Conservation (phyloP, 1,140 invertebrate species). For the Campodea augens region DNA sequence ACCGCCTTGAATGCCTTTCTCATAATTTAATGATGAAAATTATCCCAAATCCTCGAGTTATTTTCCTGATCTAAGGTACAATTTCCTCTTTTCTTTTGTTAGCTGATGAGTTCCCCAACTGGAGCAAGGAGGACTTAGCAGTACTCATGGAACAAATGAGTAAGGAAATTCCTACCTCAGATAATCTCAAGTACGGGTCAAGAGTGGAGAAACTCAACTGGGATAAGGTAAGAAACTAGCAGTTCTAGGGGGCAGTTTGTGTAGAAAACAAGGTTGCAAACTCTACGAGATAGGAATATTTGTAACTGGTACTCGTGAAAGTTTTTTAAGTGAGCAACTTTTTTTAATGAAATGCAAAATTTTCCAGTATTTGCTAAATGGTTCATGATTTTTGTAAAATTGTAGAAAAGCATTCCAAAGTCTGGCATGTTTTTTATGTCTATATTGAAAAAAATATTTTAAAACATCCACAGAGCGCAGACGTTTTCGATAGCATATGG, state of each 20-base stretch:
- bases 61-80: too few species aligned
- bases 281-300: constrained; percentile 1
- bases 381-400: too few species aligned
- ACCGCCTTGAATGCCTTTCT: too few species aligned
- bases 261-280: not conserved
- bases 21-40: too few species aligned
- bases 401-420: constrained; percentile 7
- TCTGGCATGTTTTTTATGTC: too few species aligned
- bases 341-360: constrained; percentile 6
- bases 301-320: constrained; percentile 5
- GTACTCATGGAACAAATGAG: constrained; percentile 13
- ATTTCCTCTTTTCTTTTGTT: too few species aligned
- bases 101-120: constrained; percentile 20
- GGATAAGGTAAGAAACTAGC: constrained; percentile 10
- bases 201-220: constrained; percentile 16
- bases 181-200: constrained; percentile 13
- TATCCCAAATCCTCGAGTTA: too few species aligned
- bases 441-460: too few species aligned
- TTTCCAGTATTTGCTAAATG: too few species aligned
- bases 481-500: too few species aligned
- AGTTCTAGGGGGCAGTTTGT: not conserved
- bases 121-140: constrained; percentile 10
- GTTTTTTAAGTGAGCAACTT: constrained; percentile 1
- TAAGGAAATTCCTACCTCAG: constrained; percentile 11
- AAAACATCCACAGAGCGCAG: too few species aligned